Conservation (phyloP, 1,140 invertebrate species). For the Doryteuthis pealeii region DNA sequence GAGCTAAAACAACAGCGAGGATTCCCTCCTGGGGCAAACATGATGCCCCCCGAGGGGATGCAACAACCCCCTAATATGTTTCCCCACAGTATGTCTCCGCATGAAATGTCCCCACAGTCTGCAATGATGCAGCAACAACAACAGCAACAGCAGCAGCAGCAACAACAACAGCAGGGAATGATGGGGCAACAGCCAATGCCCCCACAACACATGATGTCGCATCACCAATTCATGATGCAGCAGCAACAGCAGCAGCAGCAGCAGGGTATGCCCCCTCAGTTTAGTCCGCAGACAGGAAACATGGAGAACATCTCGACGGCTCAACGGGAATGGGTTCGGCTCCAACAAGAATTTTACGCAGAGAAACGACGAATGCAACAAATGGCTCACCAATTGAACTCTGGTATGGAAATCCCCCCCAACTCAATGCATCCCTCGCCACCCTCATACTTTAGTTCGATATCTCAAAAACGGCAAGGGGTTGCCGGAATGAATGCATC, state of each 20-base stretch:
- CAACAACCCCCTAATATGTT: neutral
- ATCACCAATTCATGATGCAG: constrained; percentile 39
- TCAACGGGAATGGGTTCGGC: constrained; percentile 75
- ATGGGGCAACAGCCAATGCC: constrained; percentile 53
- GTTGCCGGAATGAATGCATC: constrained; percentile 38
- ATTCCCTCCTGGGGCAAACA: constrained; percentile 24
- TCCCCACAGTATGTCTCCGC: neutral
- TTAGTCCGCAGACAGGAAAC: constrained; percentile 34
- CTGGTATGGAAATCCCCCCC: constrained; percentile 36
- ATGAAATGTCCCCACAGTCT: constrained; percentile 7
- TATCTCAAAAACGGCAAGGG: constrained; percentile 47
- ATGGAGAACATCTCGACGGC: constrained; percentile 53
- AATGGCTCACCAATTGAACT: constrained; percentile 37
- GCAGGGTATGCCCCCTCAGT: constrained; percentile 26
- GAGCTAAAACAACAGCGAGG: constrained; percentile 36
- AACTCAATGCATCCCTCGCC: constrained; percentile 37
- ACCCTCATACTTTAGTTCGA: constrained; percentile 53
- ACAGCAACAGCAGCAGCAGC: constrained; percentile 23
- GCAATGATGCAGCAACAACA: constrained; percentile 24
- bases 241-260: constrained; percentile 51
- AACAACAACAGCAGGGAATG: constrained; percentile 28
- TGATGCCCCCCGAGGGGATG: constrained; percentile 7
- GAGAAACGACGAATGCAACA: constrained; percentile 56
- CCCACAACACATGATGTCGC: constrained; percentile 46
- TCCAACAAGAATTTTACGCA: constrained; percentile 67